Evolutionary conservation across 2,888 invertebrate species (phyloP), one percentile per base, ranked within the genome.

Genomic region (Diachrysia chrysitis): DNA sequence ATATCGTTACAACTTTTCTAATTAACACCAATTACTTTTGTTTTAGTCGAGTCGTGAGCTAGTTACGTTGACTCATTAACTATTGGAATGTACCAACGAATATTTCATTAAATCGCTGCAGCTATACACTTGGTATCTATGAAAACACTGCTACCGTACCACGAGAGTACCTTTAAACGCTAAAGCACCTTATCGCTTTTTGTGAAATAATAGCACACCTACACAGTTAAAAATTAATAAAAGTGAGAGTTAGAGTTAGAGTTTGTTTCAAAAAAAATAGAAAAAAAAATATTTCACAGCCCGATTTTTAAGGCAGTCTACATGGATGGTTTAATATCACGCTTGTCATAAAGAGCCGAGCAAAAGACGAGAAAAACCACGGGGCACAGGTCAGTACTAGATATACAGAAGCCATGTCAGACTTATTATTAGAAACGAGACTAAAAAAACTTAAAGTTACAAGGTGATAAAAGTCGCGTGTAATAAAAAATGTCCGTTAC

Each of bases 401-500:
- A 7, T 2, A 29, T 7, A 29, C 29, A 29, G 29, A 4, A 29
- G 29, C 7, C 29, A 29, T 29, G 35, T 35, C 37, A 14, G 14
- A 14, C 37, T 14, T 37, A 37, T 37, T 37, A 37, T 37, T 37
- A 37, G 37, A 37, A 14, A 16, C 37, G 37, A 37, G 37, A 37
- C 37, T 14, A 46, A 46, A 48, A 37, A 48, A 48, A 19, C 19
- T n/a, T 9, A 4, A 17, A 10, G n/a, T n/a, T 19, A 9, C 6
- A 5, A n/a, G 3, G 7, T 7, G 48, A 48, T 48, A 48, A 48
- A 48, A 48, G 19, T 48, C 17, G 46, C 46, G 19, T 48, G 48
- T 12, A 56, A 68, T 62, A 51, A 62, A 42, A 37, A 25, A 14
- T 6, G 25, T 53, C 35, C 42, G 58, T 61, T 56, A 17, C 48